Conservation (phyloP, 2,113 vertebrate genomes). For the Calidris pugnax region DNA sequence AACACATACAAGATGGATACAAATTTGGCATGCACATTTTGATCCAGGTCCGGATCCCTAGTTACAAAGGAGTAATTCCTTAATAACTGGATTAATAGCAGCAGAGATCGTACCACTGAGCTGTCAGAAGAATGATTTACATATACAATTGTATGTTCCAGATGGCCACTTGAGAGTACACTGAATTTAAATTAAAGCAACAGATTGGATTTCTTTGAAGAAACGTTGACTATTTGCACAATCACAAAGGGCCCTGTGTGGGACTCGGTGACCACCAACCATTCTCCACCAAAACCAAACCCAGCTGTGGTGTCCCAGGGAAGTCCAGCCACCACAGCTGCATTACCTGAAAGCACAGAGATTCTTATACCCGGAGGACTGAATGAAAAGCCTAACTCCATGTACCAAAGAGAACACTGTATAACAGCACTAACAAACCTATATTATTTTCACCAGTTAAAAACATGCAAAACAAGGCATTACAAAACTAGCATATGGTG, state of each 20-base stretch:
- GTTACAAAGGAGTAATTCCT: not conserved
- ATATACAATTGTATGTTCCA: not conserved
- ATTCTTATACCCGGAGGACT: not conserved
- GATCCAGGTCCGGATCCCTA: not conserved
- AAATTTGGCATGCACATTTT: not conserved
- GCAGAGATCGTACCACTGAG: not conserved
- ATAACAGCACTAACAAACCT: not conserved
- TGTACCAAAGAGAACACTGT: accelerated
- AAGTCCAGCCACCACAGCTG: not conserved
- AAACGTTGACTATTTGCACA: not conserved
- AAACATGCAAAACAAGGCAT: not conserved
- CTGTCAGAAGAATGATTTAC: not conserved
- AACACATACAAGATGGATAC: not conserved
- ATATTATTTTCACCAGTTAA: not conserved
- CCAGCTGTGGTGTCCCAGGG: not conserved
- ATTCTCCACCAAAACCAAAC: not conserved
- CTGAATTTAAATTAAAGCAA: not conserved
- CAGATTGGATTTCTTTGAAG: not conserved
- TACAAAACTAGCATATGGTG: not conserved
- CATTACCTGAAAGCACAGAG: not conserved
- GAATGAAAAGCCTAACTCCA: not conserved
- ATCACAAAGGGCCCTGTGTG: not conserved
- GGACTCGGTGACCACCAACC: not conserved
- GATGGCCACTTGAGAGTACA: not conserved
- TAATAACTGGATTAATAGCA: not conserved